Conservation (phyloP, 2,888 invertebrate species). For the Trissolcus brochymenae region DNA sequence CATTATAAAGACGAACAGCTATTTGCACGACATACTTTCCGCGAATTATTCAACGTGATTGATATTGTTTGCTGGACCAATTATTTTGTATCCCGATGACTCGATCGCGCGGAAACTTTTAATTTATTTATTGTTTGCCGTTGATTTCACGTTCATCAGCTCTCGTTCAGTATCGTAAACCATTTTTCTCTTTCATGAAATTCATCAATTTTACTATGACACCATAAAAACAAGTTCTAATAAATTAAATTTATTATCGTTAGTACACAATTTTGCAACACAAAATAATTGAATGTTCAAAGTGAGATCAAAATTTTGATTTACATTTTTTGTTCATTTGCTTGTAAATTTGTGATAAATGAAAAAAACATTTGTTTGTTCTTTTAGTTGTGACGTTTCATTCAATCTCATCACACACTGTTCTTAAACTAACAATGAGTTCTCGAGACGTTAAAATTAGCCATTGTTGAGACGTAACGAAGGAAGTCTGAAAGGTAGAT, state of each 20-base stretch:
- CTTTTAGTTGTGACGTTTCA: no score
- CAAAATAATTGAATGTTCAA: no score
- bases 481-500: conserved; percentile 40
- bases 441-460: conserved; percentile 25
- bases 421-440: conserved; percentile 1
- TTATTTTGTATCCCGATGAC: conserved; percentile 22
- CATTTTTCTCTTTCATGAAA: background rate
- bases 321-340: background rate
- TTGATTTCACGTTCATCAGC: background rate
- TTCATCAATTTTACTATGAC: background rate
- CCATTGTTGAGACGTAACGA: conserved; percentile 47
- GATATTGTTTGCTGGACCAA: conserved; percentile 42
- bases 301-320: background rate
- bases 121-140: background rate
- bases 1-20: conserved; percentile 45
- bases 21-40: conserved; percentile 43
- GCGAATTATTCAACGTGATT: conserved; percentile 43
- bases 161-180: background rate
- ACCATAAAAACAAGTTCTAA: background rate
- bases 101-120: conserved; percentile 14
- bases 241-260: background rate
- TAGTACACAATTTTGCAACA: background rate
- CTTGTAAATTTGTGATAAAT: no score
- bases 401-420: background rate
- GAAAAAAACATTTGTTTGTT: no score